A percentile compares a stretch with the other conserved stretches of the same genome.
These are phyloP conservation scores for Morone saxatilis DNA, from an alignment of 2,113 vertebrate species.

Conservation along the genomic window DNA sequence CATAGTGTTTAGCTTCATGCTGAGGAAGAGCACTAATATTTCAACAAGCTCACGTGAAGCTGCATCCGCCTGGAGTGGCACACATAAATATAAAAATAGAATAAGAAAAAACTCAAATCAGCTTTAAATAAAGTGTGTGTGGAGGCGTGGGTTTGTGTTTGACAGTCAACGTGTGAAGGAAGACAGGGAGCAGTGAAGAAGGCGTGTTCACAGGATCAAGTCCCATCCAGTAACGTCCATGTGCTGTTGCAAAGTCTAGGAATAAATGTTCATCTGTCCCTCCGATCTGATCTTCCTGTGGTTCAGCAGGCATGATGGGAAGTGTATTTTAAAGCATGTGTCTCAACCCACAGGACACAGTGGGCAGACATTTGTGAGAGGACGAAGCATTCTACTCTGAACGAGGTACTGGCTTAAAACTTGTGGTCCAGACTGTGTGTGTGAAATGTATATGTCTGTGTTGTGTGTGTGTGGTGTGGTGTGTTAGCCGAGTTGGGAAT, in stretches of 20 bases:
- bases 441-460: constrained; percentile 29
- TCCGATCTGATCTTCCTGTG: constrained; percentile 35
- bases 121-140: constrained; percentile 77
- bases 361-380: constrained; percentile 72
- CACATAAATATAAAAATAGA: constrained; percentile 86
- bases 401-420: constrained; percentile 83
- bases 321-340: constrained; percentile 78
- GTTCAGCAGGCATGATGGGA: constrained; percentile 74
- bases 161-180: constrained; percentile 68
- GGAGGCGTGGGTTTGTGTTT: constrained; percentile 25
- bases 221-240: constrained; percentile 41
- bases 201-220: constrained; percentile 64
- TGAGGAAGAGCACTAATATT: constrained; percentile 75
- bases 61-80: constrained; percentile 65
- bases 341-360: constrained; percentile 78
- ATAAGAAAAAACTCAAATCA: constrained; percentile 70
- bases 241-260: constrained; percentile 32
- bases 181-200: constrained; percentile 69
- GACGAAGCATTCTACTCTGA: constrained; percentile 81
- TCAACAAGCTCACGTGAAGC: constrained; percentile 68
- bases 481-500: no score
- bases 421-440: constrained; percentile 72
- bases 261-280: constrained; percentile 33
- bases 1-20: constrained; percentile 81
- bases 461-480: constrained; percentile 41